These are phyloP conservation scores for Albula glossodonta DNA, from an alignment of 2,113 vertebrate genomes.

Conservation along the genomic window DNA sequence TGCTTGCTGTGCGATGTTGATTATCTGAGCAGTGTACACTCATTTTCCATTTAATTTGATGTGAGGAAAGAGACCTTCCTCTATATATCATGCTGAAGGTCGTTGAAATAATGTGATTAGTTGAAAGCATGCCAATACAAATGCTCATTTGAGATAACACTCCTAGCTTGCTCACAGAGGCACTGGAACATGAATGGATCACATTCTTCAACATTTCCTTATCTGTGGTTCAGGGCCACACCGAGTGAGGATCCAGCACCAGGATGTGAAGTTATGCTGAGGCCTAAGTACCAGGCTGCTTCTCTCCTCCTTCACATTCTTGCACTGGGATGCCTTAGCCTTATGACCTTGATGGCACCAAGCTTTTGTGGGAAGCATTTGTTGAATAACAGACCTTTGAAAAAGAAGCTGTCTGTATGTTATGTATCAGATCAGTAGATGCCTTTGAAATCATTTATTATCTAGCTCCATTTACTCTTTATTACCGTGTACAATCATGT, in stretches of 20 bases:
- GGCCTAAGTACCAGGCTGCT: background rate
- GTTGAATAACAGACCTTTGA: too few species aligned
- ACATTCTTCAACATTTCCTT: background rate
- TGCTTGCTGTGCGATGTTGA: background rate
- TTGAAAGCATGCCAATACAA: background rate
- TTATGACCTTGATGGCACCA: too few species aligned
- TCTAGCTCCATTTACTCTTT: too few species aligned
- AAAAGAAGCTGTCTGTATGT: too few species aligned
- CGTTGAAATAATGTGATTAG: conserved; percentile 16
- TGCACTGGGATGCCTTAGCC: background rate
- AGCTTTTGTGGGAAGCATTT: too few species aligned
- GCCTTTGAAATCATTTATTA: too few species aligned
- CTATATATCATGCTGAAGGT: background rate
- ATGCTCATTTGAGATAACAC: conserved; percentile 1
- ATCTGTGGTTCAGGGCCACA: background rate
- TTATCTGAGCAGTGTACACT: conserved; percentile 25
- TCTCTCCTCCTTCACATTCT: background rate
- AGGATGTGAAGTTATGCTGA: background rate
- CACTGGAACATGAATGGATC: background rate
- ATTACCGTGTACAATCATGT: background rate
- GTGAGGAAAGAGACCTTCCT: conserved; percentile 5
- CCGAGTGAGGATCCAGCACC: background rate
- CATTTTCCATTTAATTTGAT: conserved; percentile 8
- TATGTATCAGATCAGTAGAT: too few species aligned
- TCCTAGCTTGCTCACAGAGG: background rate